phyloP scores from a whole-genome alignment of 2,888 invertebrate genomes.

The Amphipyra tragopoginis region DNA sequence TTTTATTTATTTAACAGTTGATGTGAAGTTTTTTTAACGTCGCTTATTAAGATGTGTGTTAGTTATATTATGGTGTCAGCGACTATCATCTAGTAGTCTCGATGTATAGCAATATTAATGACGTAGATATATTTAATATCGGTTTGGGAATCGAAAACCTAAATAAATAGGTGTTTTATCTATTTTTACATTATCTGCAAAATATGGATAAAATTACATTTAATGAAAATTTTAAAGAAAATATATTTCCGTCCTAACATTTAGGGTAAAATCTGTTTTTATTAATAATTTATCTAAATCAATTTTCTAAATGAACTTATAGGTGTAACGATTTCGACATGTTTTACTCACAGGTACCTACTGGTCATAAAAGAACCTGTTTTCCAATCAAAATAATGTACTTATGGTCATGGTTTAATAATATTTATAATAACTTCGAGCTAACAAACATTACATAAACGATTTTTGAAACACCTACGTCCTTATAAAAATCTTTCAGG shows the following conservation, averaged over 20 bases:
- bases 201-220: not conserved
- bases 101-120: constrained; percentile 83
- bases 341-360: not conserved
- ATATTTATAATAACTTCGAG: no score
- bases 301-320: constrained; percentile 23
- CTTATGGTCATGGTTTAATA: no score
- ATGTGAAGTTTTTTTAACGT: constrained; percentile 49
- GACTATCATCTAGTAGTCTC: constrained; percentile 74
- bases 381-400: no score
- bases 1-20: constrained; percentile 40
- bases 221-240: constrained; percentile 10
- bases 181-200: constrained; percentile 5
- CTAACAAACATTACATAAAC: no score
- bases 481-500: no score
- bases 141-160: constrained; percentile 71
- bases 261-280: constrained; percentile 31
- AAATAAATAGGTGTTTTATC: constrained; percentile 1
- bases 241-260: constrained; percentile 54
- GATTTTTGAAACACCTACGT: no score
- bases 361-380: no score
- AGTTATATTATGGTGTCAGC: constrained; percentile 59
- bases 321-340: constrained; percentile 10
- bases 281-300: constrained; percentile 12
- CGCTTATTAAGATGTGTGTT: constrained; percentile 70
- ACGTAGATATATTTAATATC: constrained; percentile 79